These are phyloP conservation scores for Cardiocondyla obscurior DNA, from an alignment of 1,140 invertebrate species.

Conservation along the genomic window DNA sequence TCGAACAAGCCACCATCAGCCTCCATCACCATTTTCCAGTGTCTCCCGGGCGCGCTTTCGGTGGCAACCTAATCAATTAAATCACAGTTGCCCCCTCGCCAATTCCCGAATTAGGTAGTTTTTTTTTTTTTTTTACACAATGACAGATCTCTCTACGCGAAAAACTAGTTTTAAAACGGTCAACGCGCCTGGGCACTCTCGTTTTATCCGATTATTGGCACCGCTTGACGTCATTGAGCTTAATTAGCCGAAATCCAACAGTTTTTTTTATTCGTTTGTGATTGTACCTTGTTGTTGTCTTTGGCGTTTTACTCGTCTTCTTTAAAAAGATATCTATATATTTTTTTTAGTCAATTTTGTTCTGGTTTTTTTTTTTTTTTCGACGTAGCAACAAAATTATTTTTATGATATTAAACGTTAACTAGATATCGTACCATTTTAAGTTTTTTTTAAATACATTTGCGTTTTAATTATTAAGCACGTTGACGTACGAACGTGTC, in stretches of 20 bases:
- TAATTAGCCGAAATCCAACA: constrained; percentile 33
- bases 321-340: background rate
- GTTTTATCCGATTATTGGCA: constrained; percentile 31
- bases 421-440: background rate
- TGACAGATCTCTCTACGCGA: background rate
- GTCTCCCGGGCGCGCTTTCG: constrained; percentile 19
- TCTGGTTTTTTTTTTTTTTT: background rate
- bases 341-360: background rate
- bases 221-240: constrained; percentile 2
- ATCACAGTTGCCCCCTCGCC: constrained; percentile 4
- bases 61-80: background rate
- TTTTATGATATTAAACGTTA: background rate
- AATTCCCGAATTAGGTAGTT: background rate
- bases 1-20: background rate
- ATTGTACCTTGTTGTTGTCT: background rate
- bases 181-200: background rate
- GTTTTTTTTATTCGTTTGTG: background rate
- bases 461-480: background rate
- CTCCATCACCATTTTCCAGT: constrained; percentile 23
- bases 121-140: constrained; percentile 10
- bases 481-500: background rate
- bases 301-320: background rate
- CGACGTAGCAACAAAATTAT: background rate
- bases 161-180: constrained; percentile 15
- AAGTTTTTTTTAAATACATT: background rate